These are phyloP conservation scores for Mionectes olivaceus DNA, from an alignment of 2,797 vertebrate genomes.

Conservation along the genomic window DNA sequence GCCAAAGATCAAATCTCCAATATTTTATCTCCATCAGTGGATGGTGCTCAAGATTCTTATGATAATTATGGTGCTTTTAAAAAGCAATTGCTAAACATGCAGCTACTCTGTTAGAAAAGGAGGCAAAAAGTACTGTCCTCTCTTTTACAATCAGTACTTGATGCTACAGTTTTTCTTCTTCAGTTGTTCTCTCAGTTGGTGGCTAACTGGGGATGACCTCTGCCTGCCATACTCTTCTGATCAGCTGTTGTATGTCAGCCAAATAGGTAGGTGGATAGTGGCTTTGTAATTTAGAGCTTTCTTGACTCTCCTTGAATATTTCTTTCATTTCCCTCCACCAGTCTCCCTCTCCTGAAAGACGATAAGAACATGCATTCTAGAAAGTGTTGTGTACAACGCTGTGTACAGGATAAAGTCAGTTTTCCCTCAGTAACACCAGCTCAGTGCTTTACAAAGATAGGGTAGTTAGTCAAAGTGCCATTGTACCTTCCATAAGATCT, in stretches of 20 bases:
- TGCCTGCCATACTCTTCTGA: neutral
- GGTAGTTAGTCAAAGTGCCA: neutral
- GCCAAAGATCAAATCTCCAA: neutral
- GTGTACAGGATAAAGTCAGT: neutral
- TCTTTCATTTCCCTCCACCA: neutral
- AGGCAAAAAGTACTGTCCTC: neutral
- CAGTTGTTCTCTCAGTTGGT: neutral
- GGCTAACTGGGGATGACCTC: neutral
- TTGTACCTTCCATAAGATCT: neutral
- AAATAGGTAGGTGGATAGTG: neutral
- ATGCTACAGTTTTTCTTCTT: neutral
- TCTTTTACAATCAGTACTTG: neutral
- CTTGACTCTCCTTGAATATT: neutral
- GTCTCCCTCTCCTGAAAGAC: neutral
- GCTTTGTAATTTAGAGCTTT: neutral
- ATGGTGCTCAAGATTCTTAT: neutral
- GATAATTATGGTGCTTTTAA: neutral
- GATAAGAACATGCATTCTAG: rapidly evolving
- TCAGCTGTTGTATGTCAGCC: neutral
- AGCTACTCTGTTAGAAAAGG: neutral
- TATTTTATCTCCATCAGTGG: neutral
- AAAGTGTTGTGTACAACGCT: neutral
- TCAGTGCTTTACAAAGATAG: neutral
- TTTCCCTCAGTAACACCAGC: neutral
- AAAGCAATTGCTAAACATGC: neutral